These are phyloP conservation scores for Cyprinodon diabolis DNA, from an alignment of 2,797 vertebrate species.

Conservation along the genomic window DNA sequence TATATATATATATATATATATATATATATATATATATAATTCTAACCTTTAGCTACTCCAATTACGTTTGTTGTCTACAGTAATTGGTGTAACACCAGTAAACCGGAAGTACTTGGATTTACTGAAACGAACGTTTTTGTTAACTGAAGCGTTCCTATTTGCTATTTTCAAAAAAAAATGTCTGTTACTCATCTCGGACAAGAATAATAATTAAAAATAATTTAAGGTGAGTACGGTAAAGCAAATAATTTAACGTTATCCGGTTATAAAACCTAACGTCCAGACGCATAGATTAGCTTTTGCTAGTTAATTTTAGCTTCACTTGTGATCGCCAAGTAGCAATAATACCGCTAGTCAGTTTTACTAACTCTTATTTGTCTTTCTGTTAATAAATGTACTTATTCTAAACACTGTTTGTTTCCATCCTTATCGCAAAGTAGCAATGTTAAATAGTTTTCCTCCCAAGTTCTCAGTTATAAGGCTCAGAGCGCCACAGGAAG, in stretches of 20 bases:
- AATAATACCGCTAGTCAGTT: background rate
- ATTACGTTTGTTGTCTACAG: background rate
- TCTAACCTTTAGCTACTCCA: too few species aligned
- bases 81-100: slow-evolving; percentile 16
- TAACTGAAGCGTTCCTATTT: background rate
- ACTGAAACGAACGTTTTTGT: background rate
- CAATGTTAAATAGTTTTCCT: too few species aligned
- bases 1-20: too few species aligned
- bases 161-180: background rate
- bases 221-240: too few species aligned
- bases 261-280: background rate
- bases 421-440: too few species aligned
- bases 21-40: too few species aligned
- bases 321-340: background rate
- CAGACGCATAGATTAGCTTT: slow-evolving; percentile 7
- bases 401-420: background rate
- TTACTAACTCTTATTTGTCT: too few species aligned
- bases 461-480: too few species aligned
- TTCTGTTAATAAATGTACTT: background rate
- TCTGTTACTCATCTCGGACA: background rate
- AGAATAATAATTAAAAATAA: background rate
- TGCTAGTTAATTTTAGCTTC: slow-evolving; percentile 23
- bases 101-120: slow-evolving; percentile 51
- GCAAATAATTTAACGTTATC: slow-evolving; percentile 14
- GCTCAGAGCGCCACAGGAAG: too few species aligned